These are phyloP conservation scores for Trachops cirrhosus DNA, from an alignment of 2,797 vertebrate species.

Conservation along the genomic window DNA sequence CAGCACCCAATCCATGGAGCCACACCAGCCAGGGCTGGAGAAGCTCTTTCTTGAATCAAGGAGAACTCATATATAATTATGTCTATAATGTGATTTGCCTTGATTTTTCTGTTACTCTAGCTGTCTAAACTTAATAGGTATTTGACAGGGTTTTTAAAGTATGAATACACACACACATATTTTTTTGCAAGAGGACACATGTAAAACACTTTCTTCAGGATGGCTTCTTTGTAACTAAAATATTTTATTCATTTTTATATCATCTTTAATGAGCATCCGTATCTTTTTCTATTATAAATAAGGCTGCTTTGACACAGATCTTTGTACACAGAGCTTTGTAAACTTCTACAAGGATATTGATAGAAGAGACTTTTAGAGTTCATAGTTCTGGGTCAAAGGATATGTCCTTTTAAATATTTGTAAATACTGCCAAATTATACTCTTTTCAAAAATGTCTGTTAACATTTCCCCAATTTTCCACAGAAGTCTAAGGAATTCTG, in stretches of 20 bases:
- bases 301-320: conserved; percentile 1
- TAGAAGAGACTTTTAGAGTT: background rate
- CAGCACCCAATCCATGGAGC: too few species aligned
- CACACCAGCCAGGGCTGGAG: background rate
- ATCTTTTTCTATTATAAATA: conserved; percentile 51
- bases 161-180: too few species aligned
- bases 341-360: background rate
- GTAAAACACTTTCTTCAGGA: background rate
- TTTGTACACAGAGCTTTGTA: background rate
- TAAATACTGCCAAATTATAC: background rate
- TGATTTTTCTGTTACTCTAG: background rate
- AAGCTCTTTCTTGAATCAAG: background rate
- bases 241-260: background rate
- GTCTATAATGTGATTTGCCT: background rate
- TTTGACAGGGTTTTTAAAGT: background rate
- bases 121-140: background rate
- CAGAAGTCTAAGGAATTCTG: background rate
- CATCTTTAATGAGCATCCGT: background rate
- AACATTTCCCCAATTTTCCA: background rate
- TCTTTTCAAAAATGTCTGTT: background rate
- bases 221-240: background rate
- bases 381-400: background rate
- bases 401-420: background rate
- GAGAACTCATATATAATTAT: background rate
- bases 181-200: background rate